Percentiles rank a stretch among this genome's conserved stretches.
phyloP scores from a whole-genome alignment of 2,888 invertebrate genomes.

The Erpobdella octoculata region DNA sequence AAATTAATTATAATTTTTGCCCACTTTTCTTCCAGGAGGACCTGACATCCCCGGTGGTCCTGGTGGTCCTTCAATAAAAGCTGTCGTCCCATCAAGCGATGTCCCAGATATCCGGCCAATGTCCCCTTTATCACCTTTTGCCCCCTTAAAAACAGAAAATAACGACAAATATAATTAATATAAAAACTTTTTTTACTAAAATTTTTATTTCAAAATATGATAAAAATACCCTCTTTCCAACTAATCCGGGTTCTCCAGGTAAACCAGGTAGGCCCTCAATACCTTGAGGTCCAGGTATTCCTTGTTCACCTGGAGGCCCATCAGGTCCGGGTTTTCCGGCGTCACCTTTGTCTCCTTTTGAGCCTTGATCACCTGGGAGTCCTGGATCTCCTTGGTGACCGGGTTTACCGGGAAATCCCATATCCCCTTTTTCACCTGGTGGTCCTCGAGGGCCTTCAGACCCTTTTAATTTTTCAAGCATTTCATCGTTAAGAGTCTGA shows the following conservation, averaged over 20 bases:
- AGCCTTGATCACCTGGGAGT: slow-evolving; percentile 31
- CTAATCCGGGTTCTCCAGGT: slow-evolving; percentile 10
- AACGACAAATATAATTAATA: neutral
- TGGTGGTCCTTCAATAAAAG: slow-evolving; percentile 17
- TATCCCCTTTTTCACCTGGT: neutral
- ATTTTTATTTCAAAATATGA: neutral
- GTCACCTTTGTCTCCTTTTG: slow-evolving; percentile 31
- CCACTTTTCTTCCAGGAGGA: slow-evolving; percentile 9
- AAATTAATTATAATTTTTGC: neutral
- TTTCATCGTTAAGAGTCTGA: neutral
- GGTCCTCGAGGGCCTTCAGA: neutral
- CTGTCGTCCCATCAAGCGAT: slow-evolving; percentile 5
- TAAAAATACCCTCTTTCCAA: neutral
- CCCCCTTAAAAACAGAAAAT: neutral
- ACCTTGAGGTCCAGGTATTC: slow-evolving; percentile 30
- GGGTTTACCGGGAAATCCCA: slow-evolving; percentile 32
- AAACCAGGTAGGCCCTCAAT: slow-evolving; percentile 13
- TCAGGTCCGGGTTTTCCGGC: slow-evolving; percentile 30
- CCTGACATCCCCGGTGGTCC: slow-evolving; percentile 10
- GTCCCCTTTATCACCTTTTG: slow-evolving; percentile 19
- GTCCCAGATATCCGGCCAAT: slow-evolving; percentile 4
- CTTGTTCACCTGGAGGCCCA: slow-evolving; percentile 28
- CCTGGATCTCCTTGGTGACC: slow-evolving; percentile 34
- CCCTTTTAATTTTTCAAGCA: neutral
- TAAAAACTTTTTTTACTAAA: neutral